These are phyloP conservation scores for Drosophila lacicola DNA, from an alignment of 2,888 invertebrate genomes.

Conservation along the genomic window DNA sequence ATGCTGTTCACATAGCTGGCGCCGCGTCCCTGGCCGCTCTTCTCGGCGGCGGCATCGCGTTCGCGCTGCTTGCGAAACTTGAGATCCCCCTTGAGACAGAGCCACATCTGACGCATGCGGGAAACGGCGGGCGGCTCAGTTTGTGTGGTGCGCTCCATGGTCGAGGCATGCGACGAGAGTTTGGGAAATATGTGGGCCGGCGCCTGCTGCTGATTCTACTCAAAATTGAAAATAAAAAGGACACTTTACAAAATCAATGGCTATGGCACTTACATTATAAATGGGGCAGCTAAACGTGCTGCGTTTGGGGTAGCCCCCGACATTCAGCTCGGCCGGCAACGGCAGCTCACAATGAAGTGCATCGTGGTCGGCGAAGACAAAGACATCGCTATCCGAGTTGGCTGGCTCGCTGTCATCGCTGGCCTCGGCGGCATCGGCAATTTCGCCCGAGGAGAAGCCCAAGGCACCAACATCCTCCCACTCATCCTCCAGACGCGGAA, in stretches of 20 bases:
- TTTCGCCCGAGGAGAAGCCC: constrained; percentile 83
- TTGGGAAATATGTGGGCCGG: constrained; percentile 82
- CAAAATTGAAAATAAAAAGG: background rate
- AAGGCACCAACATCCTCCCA: constrained; percentile 91
- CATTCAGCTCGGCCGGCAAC: constrained; percentile 78
- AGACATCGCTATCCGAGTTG: constrained; percentile 60
- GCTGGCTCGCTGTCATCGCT: constrained; percentile 62
- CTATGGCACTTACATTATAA: constrained; percentile 86
- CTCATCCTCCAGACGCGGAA: constrained; percentile 92
- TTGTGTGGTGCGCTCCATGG: constrained; percentile 93
- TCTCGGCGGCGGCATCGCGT: constrained; percentile 88
- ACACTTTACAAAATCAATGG: background rate
- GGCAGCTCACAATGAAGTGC: constrained; percentile 73
- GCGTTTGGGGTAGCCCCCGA: constrained; percentile 85
- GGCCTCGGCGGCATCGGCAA: constrained; percentile 43
- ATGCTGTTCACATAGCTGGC: constrained; percentile 93
- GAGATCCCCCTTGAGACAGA: constrained; percentile 92
- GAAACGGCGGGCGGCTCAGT: constrained; percentile 90
- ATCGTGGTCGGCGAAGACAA: constrained; percentile 58
- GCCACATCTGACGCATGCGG: constrained; percentile 92
- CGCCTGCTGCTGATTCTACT: constrained; percentile 80
- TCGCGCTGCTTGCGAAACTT: constrained; percentile 91
- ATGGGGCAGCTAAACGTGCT: constrained; percentile 88
- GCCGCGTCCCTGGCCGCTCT: constrained; percentile 67
- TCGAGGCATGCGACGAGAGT: constrained; percentile 86